Evolutionary conservation across 1,140 invertebrate genomes (phyloP), one percentile per base, ranked within the genome.

Genomic region (Chlorops oryzae): DNA sequence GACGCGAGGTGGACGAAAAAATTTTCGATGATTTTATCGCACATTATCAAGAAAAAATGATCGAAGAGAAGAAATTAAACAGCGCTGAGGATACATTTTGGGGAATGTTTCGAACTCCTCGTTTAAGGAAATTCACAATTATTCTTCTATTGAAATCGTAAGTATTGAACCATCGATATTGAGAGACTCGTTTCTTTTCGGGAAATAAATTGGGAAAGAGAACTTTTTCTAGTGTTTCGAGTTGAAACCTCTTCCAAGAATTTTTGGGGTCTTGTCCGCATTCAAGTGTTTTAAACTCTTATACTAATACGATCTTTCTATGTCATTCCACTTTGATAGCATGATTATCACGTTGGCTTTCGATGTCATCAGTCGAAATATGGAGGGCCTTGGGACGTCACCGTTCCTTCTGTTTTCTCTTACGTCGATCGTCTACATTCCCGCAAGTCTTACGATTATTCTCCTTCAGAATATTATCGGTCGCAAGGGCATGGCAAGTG

Each of bases 311-410:
- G n/a, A n/a, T n/a, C n/a, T n/a, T n/a, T n/a, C n/a, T n/a, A n/a
- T n/a, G n/a, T 24, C 23, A 35, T 13, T 27, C 58, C 69, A 32
- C 25, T 32, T 43, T 56, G 58, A 13, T 47, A 78, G 77, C 47
- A 80, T 82, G 74, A 73, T 82, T 12, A 73, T 82, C 53, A 78
- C 78, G 2, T 61, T 83, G 12, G 75, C 78, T 44, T 81, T 80
- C 52, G 81, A 83, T 57, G 79, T 80, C 3, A 75, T 81, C 48
- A 78, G 78, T 2, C 65, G 79, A 10, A 81, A 82, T 58, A 74
- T 81, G 32, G 75, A 77, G 44, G 77, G 80, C 39, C 57, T 80
- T 22, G 78, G 77, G n/a, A 73, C 72, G 18, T 80, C 75, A 0
- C 77, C 80, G 1, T 81, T 80, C 42, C 51, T 73, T 9, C 69